These are phyloP conservation scores for Hydropsyche betteni DNA, from an alignment of 2,888 invertebrate genomes.

Conservation along the genomic window DNA sequence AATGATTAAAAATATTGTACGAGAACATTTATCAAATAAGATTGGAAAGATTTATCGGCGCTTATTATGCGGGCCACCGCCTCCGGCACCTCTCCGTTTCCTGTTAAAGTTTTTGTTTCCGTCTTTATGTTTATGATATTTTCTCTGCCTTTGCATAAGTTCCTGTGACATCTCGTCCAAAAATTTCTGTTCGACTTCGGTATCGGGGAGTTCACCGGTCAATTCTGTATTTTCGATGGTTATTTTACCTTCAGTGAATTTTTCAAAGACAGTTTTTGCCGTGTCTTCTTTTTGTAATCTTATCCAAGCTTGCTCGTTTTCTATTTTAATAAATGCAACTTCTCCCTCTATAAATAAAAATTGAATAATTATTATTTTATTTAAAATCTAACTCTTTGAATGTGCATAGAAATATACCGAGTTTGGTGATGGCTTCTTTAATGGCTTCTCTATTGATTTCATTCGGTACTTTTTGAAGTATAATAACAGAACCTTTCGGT, in stretches of 20 bases:
- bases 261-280: slow-evolving; percentile 72
- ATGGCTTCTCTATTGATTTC: slow-evolving; percentile 76
- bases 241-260: slow-evolving; percentile 72
- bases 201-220: slow-evolving; percentile 69
- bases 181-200: slow-evolving; percentile 76
- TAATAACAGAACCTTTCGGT: slow-evolving; percentile 78
- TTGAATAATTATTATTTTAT: background rate
- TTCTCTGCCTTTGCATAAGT: slow-evolving; percentile 67
- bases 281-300: slow-evolving; percentile 75
- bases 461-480: slow-evolving; percentile 72
- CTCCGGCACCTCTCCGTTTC: slow-evolving; percentile 54
- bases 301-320: slow-evolving; percentile 77
- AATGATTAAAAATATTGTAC: background rate
- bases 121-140: slow-evolving; percentile 59
- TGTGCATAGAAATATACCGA: slow-evolving; percentile 56
- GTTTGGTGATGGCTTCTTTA: slow-evolving; percentile 72
- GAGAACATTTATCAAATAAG: background rate
- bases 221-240: slow-evolving; percentile 65
- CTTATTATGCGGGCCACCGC: slow-evolving; percentile 31
- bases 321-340: slow-evolving; percentile 77
- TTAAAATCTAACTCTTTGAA: background rate
- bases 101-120: slow-evolving; percentile 59
- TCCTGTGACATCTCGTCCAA: slow-evolving; percentile 71
- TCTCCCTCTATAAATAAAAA: slow-evolving; percentile 61
- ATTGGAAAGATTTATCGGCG: background rate